Percentiles rank a stretch among this genome's conserved stretches.
These are phyloP conservation scores for Bos taurus DNA, from an alignment of 2,113 vertebrate genomes.

Conservation along the genomic window ARS-UCD2.0 NC_037340.1:52943001-52943500, in stretches of 20 bases:
- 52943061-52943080: background rate
- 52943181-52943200: slow-evolving; percentile 19
- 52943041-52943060: background rate
- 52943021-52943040: background rate
- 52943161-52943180: background rate
- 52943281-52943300: slow-evolving; percentile 12
- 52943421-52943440: slow-evolving; percentile 26
- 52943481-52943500: slow-evolving; percentile 4
- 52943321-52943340: slow-evolving; percentile 14
- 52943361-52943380: slow-evolving; percentile 56
- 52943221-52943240: background rate
- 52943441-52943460: slow-evolving; percentile 16
- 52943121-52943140: background rate
- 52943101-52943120: background rate
- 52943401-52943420: slow-evolving; percentile 50
- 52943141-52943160: background rate
- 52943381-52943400: slow-evolving; percentile 62
- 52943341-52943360: slow-evolving; percentile 40
- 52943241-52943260: slow-evolving; percentile 45
- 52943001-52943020: background rate
- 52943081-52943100: background rate
- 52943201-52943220: slow-evolving; percentile 26
- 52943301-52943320: slow-evolving; percentile 60
- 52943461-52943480: background rate
- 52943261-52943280: slow-evolving; percentile 58